Evolutionary conservation across 2,113 vertebrate species (phyloP), one percentile per base, ranked within the genome.

Genomic region (Euleptes europaea): DNA sequence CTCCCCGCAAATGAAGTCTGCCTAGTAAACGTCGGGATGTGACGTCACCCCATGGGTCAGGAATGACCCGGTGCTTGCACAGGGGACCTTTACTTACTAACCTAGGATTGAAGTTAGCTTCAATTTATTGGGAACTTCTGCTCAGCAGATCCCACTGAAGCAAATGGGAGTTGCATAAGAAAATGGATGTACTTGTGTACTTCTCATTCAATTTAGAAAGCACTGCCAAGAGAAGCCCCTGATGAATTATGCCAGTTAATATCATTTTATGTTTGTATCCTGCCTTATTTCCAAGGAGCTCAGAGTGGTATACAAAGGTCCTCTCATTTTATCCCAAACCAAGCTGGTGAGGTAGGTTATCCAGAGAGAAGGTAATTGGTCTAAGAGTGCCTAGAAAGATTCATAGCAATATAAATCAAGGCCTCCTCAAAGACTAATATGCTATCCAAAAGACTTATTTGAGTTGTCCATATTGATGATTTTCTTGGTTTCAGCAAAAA

Each of bases 401-500:
- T 84, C 14, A 38, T 63, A 31, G 31, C 26, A 3, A 75, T 75
- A 4, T 5, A 40, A 83, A 65, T 40, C 33, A 21, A 75, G 57
- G 73, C 13, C 21, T n/a, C 12, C 54, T 73, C 47, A 15, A 60
- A 60, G 19, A 57, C 60, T 63, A 63, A 63, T 63, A 38, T 23
- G 31, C 10, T 65, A 47, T 57, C 28, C 35, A 76, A 14, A 65
- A 78, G 42, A 21, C 23, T 19, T 31, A 35, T 4, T 47, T 44
- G 5, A 19, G 6, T 13, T 60, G 3, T n/a, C 15, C 0, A 1
- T 31, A 80, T 79, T 90, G 88, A 76, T 87, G 26, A 38, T 71
- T 51, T 8, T 80, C 71, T 87, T 57, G 82, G 71, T 91, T 88
- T 80, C 89, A 88, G 35, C 23, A 40, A 0, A 83, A 84, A 76